Conservation (phyloP, 2,113 vertebrate genomes). For the Ciconia stormi region DNA sequence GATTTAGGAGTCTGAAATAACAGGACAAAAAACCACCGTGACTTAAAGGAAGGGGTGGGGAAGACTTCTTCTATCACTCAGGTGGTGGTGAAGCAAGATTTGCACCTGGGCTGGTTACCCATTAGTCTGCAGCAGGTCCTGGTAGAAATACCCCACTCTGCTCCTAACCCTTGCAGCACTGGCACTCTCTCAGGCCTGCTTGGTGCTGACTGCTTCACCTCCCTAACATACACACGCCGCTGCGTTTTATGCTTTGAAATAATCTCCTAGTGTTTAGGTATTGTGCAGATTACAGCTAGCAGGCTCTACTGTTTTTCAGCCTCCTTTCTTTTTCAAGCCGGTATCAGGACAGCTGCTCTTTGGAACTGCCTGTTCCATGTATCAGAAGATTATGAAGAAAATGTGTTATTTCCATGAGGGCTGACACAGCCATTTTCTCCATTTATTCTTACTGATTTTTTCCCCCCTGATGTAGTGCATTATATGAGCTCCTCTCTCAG, state of each 20-base stretch:
- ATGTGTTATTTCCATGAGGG: neutral
- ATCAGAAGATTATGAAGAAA: neutral
- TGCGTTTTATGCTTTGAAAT: neutral
- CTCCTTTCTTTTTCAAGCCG: neutral
- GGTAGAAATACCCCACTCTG: neutral
- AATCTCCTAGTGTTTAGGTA: neutral
- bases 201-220: neutral
- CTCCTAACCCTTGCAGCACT: neutral
- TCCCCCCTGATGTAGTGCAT: neutral
- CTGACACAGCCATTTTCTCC: neutral
- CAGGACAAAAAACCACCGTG: neutral
- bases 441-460: neutral
- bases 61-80: neutral
- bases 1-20: neutral
- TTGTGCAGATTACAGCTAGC: neutral
- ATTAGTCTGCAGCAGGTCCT: neutral
- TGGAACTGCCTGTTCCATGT: neutral
- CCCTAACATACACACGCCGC: rapidly evolving
- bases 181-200: neutral
- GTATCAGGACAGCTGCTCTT: neutral
- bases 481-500: neutral
- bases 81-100: neutral
- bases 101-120: neutral
- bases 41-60: neutral
- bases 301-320: neutral